Conservation (phyloP, 2,888 invertebrate species). For the Athrips mouffetella region DNA sequence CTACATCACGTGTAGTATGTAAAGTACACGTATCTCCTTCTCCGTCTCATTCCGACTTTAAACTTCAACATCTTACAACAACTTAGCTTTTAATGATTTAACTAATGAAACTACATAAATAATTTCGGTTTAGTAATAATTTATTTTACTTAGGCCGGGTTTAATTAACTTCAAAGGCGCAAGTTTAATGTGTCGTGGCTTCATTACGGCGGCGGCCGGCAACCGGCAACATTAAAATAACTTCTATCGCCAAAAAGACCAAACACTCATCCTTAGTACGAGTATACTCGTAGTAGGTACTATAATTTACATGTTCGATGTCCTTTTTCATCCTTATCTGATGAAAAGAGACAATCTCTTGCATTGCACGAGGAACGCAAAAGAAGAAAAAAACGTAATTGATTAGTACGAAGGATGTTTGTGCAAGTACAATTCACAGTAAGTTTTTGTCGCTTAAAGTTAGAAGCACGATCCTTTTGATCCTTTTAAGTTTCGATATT, state of each 20-base stretch:
- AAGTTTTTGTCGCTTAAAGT: too few species aligned
- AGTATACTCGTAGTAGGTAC: too few species aligned
- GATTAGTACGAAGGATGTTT: neutral
- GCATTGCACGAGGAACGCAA: constrained; percentile 2
- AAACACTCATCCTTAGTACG: constrained; percentile 7
- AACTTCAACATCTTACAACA: too few species aligned
- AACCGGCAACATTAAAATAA: constrained; percentile 16
- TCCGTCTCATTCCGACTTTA: too few species aligned
- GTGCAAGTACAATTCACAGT: too few species aligned
- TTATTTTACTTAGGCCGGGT: constrained; percentile 32
- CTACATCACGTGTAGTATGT: too few species aligned
- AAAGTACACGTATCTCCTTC: too few species aligned
- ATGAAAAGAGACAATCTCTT: neutral
- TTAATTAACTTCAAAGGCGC: constrained; percentile 59
- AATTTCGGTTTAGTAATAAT: constrained; percentile 9
- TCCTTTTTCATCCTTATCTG: neutral
- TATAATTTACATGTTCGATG: neutral
- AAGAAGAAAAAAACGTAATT: neutral
- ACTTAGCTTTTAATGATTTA: neutral
- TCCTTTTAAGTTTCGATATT: too few species aligned
- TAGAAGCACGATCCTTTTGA: too few species aligned
- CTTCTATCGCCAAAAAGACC: constrained; percentile 10
- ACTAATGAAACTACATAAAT: constrained; percentile 9
- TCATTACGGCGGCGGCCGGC: constrained; percentile 33
- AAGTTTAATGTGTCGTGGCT: constrained; percentile 47